A percentile compares a stretch with the other conserved stretches of the same genome.
Conservation (phyloP, 1,140 invertebrate genomes). For the Rhynchophorus ferrugineus region DNA sequence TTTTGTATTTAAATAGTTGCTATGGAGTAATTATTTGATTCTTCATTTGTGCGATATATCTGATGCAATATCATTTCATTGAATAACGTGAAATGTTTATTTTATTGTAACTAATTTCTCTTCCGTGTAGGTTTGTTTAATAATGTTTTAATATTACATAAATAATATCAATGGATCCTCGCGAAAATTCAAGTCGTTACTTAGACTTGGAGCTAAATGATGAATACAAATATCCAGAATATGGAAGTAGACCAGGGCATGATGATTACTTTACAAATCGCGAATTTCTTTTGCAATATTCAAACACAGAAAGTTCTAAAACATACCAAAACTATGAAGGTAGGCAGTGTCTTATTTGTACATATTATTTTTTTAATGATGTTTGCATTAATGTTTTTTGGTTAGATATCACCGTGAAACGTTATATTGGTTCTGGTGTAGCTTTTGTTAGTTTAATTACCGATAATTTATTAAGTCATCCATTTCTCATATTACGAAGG, state of each 20-base stretch:
- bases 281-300: constrained; percentile 14
- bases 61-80: too few relatives aligned
- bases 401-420: constrained; percentile 24
- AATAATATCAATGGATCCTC: constrained; percentile 1
- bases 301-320: constrained; percentile 4
- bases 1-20: too few relatives aligned
- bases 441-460: constrained; percentile 71
- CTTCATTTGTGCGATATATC: too few relatives aligned
- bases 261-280: constrained; percentile 17
- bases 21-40: too few relatives aligned
- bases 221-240: constrained; percentile 21
- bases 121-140: too few relatives aligned
- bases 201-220: constrained; percentile 11
- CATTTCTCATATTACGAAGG: constrained; percentile 82
- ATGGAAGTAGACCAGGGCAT: constrained; percentile 18
- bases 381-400: constrained; percentile 1
- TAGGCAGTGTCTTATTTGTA: too few relatives aligned
- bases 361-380: neutral
- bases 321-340: constrained; percentile 19
- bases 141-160: neutral
- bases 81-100: too few relatives aligned
- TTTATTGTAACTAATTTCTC: too few relatives aligned
- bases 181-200: constrained; percentile 1
- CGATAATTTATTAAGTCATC: constrained; percentile 87
- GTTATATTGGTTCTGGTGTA: constrained; percentile 47